Base-by-base conservation (phyloP, 2,113 vertebrate genomes). In the Chamaea fasciata region DNA sequence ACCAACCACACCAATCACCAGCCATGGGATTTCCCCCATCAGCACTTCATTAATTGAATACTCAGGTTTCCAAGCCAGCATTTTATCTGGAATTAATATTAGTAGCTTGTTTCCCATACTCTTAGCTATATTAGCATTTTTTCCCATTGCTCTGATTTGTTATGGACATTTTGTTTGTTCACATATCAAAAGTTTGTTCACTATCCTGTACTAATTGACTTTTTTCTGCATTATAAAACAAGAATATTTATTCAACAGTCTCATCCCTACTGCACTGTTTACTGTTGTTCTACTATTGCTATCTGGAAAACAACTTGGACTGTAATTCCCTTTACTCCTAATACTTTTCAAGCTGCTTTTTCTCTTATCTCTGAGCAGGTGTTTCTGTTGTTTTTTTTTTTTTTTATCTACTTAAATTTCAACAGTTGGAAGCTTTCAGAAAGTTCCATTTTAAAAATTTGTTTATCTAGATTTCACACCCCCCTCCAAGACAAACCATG, bases 21-120 rank as follows among this genome's bases (percentile, higher is more conserved):
- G 42, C n/a, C 4, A 0, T 2, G 10, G 39, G 26, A 42, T 15
- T 76, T 2, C 6, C 26, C 28, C 7, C 15, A 21, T 37, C 76
- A 89, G 44, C 0, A 4, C 16, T 71, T 46, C 2, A 1, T 30
- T 95, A 60, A 63, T 52, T 37, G 49, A 68, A 39, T 56, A 30
- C 11, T 71, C 41, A 41, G 12, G 5, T 87, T 87, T 67, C 50
- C 47, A 46, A 7, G 35, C 8, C 85, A 71, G 12, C 23, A 33
- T 62, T 89, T 70, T 47, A 67, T 57, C 39, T 70, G 65, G 28
- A 47, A 59, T 60, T 74, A 62, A 14, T 5, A 2, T 44, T 11
- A 78, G 65, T 16, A 78, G 17, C 19, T 63, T 20, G 4, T 77
- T 85, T 81, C 37, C 60, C 8, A 3, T 62, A 9, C 5, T 62